phyloP scores from a whole-genome alignment of 2,797 vertebrate species.

The Sarcophilus harrisii region DNA sequence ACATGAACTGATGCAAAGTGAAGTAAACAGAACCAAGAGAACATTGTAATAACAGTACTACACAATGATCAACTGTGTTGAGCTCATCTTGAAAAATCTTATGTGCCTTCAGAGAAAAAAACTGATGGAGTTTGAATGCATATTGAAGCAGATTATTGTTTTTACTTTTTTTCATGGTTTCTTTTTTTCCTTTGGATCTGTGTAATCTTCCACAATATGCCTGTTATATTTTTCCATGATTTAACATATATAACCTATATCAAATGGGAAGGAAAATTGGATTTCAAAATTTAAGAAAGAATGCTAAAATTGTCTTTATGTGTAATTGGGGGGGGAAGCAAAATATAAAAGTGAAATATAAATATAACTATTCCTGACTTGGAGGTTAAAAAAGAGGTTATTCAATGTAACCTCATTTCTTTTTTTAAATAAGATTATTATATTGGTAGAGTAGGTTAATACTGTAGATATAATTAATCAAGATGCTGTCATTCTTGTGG shows the following conservation, averaged over 20 bases:
- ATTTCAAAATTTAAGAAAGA: background rate
- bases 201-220: background rate
- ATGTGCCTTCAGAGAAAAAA: background rate
- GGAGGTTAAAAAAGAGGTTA: background rate
- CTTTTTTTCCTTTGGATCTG: background rate
- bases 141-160: background rate
- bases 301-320: background rate
- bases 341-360: background rate
- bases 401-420: background rate
- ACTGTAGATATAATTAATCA: background rate
- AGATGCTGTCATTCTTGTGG: background rate
- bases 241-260: background rate
- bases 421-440: background rate
- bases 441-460: background rate
- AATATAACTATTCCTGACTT: background rate
- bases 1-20: background rate
- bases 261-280: background rate
- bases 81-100: background rate
- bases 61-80: no score
- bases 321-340: background rate
- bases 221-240: background rate
- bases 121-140: background rate
- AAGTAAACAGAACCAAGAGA: background rate
- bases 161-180: background rate
- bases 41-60: background rate